phyloP scores from a whole-genome alignment of 53 echinoderm and acorn worm species.

The Apostichopus leukothele region DNA sequence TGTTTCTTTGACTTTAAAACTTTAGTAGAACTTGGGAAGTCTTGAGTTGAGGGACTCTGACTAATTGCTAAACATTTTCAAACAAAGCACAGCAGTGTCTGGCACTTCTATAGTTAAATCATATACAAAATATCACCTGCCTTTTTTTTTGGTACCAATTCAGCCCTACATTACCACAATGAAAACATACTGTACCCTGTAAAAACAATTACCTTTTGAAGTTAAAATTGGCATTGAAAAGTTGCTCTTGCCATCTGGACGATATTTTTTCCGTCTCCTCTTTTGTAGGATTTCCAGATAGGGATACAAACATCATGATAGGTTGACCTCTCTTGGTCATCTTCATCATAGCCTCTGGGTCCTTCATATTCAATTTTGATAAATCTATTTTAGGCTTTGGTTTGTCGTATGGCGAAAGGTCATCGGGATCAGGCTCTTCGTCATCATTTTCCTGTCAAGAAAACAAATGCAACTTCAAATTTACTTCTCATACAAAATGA shows the following conservation, averaged over 20 bases:
- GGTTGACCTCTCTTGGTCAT: slow-evolving; percentile 95
- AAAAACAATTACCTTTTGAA: slow-evolving; percentile 65
- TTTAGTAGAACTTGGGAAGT: no score
- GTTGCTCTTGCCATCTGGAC: slow-evolving; percentile 75
- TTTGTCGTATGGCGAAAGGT: slow-evolving; percentile 73
- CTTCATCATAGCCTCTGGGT: slow-evolving; percentile 82
- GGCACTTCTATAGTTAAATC: no score
- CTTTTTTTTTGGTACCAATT: no score
- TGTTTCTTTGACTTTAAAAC: no score
- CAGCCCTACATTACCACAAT: no score
- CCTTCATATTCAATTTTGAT: slow-evolving; percentile 68
- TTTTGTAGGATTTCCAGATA: slow-evolving; percentile 76
- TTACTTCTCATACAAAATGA: background rate
- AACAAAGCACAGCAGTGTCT: no score
- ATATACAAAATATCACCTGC: no score
- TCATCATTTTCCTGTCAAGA: slow-evolving; percentile 78
- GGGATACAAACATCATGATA: slow-evolving; percentile 88
- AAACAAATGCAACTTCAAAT: background rate
- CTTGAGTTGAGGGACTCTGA: no score
- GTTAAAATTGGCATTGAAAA: slow-evolving; percentile 84
- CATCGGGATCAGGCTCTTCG: slow-evolving; percentile 86
- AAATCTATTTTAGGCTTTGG: slow-evolving; percentile 75
- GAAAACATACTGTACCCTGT: no score
- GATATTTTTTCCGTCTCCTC: slow-evolving; percentile 86
- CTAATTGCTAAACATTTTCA: no score